Evolutionary conservation across 2,888 invertebrate genomes (phyloP).

Genomic region (Temnothorax ravouxi): DNA sequence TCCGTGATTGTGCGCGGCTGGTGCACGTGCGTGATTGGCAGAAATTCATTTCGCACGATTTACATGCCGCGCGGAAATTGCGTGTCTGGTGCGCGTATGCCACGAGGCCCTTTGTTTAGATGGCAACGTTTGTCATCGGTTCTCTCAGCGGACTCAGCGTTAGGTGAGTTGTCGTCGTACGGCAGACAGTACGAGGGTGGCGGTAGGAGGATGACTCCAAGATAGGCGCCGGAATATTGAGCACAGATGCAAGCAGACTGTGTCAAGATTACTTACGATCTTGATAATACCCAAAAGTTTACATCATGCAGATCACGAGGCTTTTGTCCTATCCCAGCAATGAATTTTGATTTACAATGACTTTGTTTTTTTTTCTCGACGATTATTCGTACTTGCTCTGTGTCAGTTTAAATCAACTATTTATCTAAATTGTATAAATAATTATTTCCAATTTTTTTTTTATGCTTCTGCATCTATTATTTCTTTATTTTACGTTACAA

Average conservation of each 20-base stretch:
- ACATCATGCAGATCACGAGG: slow-evolving; percentile 27
- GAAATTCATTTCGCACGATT: slow-evolving; percentile 82
- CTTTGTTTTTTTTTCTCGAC: neutral
- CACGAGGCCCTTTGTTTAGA: slow-evolving; percentile 77
- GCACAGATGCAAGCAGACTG: slow-evolving; percentile 78
- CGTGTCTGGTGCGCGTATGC: slow-evolving; percentile 73
- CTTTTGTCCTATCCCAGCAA: slow-evolving; percentile 41
- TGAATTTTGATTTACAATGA: neutral
- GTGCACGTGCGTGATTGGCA: slow-evolving; percentile 78
- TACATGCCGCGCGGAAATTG: slow-evolving; percentile 79
- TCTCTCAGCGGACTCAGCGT: slow-evolving; percentile 64
- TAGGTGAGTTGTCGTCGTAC: slow-evolving; percentile 67
- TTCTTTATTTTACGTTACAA: neutral
- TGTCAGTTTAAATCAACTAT: neutral
- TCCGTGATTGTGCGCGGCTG: slow-evolving; percentile 57
- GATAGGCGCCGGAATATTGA: slow-evolving; percentile 76
- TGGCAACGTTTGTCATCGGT: slow-evolving; percentile 78
- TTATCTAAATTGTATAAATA: neutral
- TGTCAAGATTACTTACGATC: slow-evolving; percentile 77
- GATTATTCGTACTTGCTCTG: neutral
- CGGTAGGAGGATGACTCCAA: slow-evolving; percentile 54
- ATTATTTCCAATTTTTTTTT: neutral
- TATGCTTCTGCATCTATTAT: neutral
- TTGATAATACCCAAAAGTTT: slow-evolving; percentile 76
- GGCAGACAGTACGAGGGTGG: slow-evolving; percentile 65